Evolutionary conservation across 2,797 vertebrate species (phyloP).

Genomic region (Hipposideros larvatus): DNA sequence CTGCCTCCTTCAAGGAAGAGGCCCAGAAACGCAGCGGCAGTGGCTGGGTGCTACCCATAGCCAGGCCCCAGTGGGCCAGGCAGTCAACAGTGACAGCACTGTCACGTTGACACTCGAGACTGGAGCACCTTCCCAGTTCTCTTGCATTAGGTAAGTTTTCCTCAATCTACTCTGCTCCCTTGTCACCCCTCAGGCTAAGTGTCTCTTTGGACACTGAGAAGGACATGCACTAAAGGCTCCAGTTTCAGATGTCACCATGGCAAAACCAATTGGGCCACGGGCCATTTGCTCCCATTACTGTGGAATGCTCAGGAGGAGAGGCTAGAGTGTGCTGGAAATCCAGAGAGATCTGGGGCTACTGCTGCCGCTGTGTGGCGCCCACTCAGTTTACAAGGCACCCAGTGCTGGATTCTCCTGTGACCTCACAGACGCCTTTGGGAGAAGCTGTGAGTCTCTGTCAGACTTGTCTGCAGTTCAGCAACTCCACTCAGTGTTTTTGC

Average conservation of each 20-base stretch:
- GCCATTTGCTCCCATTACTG: background rate
- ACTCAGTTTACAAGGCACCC: background rate
- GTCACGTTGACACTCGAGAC: background rate
- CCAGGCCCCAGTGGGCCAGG: too few relatives aligned
- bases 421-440: background rate
- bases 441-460: background rate
- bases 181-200: background rate
- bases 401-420: background rate
- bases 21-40: background rate
- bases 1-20: background rate
- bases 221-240: background rate
- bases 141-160: background rate
- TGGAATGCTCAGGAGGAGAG: background rate
- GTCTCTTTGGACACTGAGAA: background rate
- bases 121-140: background rate
- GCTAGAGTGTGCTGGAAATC: background rate
- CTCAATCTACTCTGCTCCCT: background rate
- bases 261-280: background rate
- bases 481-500: background rate
- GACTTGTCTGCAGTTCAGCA: background rate
- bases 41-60: background rate
- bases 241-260: background rate
- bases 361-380: too few relatives aligned
- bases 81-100: background rate
- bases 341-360: background rate